Base-by-base conservation (phyloP, 1,140 invertebrate genomes). In the Temnothorax curvispinosus region DNA sequence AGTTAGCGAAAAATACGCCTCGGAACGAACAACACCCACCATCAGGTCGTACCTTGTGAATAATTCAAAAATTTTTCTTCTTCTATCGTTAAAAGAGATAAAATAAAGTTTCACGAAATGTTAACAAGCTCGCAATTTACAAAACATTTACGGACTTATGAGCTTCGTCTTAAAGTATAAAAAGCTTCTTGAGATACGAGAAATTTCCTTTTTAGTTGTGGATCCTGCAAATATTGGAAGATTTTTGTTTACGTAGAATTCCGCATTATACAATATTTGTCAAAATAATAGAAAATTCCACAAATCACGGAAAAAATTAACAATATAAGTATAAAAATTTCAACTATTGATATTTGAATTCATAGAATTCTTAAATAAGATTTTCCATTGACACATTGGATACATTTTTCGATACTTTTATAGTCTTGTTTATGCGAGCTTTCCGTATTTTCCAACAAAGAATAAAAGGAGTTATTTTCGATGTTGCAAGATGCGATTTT, bases 1-100 rank as follows among this genome's bases (percentile, higher is more conserved):
- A 87, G 98, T 98, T 92, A 99, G 97, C 50, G 98, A 97, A 94
- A 98, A 98, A 95, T 98, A 98, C 2, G 98, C 97, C 93, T 98
- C 98, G 1, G 98, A 97, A 92, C 97, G 97, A 58, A 98, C 98
- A 2, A 99, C 98, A 3, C 99, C 99, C 77, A 99, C 96, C 96
- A 99, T 97, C n/a, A 99, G 95, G 94, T 99, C 98, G 94, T 98
- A 99, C 93, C 97, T 27, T 97, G 89, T 0, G 90, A 88, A 77
- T 74, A 88, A 77, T 74, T 56, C 8, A 47, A n/a, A 52, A 44
- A 11, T 13, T 8, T 32, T 41, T 35, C 27, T 27, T 80, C n/a
- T 27, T 27, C 21, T 13, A 32, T 0, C 2, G 18, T 32, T n/a
- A 13, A 38, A 56, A 41, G 6, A 5, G 27, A 44, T 15, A 15